phyloP scores from a whole-genome alignment of 1,140 invertebrate species.

The Chymomyza costata region DNA sequence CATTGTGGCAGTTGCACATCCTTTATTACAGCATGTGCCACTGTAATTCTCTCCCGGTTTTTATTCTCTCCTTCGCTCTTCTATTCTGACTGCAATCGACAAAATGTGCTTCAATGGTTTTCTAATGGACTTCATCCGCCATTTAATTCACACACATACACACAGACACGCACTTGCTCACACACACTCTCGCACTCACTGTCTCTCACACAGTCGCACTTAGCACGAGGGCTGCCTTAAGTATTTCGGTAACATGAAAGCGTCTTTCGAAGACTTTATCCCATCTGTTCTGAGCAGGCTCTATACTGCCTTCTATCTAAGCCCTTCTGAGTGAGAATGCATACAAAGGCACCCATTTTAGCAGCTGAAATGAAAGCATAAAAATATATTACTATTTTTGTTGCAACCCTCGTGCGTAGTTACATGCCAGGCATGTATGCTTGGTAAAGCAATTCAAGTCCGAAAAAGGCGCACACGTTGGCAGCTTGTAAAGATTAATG shows the following conservation, averaged over 20 bases:
- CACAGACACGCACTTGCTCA: background rate
- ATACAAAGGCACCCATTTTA: no score
- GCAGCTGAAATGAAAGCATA: no score
- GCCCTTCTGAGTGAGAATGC: no score
- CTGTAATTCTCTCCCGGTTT: no score
- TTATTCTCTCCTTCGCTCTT: no score
- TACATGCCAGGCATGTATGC: conserved; percentile 12
- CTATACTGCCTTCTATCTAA: no score
- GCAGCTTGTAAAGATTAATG: conserved; percentile 71
- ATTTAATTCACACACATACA: conserved; percentile 51
- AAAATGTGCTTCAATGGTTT: conserved; percentile 71
- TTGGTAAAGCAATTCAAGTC: conserved; percentile 54
- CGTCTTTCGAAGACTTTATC: no score
- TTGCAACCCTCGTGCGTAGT: no score
- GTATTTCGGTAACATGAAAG: no score
- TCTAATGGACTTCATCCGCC: conserved; percentile 70
- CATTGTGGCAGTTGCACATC: conserved; percentile 60
- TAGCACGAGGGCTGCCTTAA: no score
- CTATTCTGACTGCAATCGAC: conserved; percentile 60
- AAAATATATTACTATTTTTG: no score
- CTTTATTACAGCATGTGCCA: conserved; percentile 51
- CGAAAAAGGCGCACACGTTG: conserved; percentile 67
- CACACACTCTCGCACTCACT: conserved; percentile 8
- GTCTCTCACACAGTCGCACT: background rate
- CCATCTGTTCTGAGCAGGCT: no score